A percentile compares a stretch with the other conserved stretches of the same genome.
These are phyloP conservation scores for Caenorhabditis sp. DNA, from an alignment of 2,888 invertebrate species.

Conservation along the genomic window DNA sequence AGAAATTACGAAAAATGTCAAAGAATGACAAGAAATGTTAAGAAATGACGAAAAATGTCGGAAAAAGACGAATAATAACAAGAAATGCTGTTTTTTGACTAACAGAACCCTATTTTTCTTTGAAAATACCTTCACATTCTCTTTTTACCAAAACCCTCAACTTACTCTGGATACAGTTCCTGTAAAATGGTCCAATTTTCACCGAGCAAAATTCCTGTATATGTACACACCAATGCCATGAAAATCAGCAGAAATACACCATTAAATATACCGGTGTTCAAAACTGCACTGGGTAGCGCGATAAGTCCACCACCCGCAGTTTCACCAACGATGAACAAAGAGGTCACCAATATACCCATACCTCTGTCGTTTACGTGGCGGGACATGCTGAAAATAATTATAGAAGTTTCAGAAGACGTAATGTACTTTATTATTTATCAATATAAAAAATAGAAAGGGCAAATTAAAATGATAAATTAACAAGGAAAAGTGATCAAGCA, in stretches of 20 bases:
- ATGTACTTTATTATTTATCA: background rate
- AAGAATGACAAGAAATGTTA: too few species aligned
- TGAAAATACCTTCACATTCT: too few species aligned
- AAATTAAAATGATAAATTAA: background rate
- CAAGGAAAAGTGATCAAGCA: background rate
- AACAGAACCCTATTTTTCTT: too few species aligned
- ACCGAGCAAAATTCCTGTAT: slow-evolving; percentile 60
- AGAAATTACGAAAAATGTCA: too few species aligned
- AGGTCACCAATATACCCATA: slow-evolving; percentile 58
- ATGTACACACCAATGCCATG: slow-evolving; percentile 61
- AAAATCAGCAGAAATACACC: slow-evolving; percentile 49
- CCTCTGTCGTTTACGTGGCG: slow-evolving; percentile 46
- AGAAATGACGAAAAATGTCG: too few species aligned
- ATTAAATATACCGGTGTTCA: slow-evolving; percentile 51
- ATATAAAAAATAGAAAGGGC: background rate
- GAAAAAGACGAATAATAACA: too few species aligned
- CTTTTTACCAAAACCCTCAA: too few species aligned
- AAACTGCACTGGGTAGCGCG: slow-evolving; percentile 62
- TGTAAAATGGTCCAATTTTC: slow-evolving; percentile 59
- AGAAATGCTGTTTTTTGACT: too few species aligned
- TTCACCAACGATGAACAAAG: slow-evolving; percentile 65
- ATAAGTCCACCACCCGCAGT: slow-evolving; percentile 69
- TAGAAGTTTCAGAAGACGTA: too few species aligned
- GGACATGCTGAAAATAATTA: background rate
- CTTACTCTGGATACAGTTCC: slow-evolving; percentile 42